These are phyloP conservation scores for Pandemis corylana DNA, from an alignment of 2,888 invertebrate species.

Conservation along the genomic window DNA sequence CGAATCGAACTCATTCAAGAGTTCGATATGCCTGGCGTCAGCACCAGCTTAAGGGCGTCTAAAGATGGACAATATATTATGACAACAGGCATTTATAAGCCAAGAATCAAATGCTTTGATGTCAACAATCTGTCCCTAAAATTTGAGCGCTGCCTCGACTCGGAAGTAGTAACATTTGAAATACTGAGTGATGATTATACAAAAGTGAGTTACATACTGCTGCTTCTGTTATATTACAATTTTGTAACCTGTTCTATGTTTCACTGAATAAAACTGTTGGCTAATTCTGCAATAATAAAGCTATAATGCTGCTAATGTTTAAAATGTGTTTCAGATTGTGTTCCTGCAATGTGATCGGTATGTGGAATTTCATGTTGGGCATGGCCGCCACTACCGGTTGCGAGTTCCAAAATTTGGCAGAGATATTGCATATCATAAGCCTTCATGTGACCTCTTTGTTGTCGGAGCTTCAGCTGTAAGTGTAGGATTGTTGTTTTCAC, in stretches of 20 bases:
- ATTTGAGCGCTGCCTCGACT: constrained; percentile 98
- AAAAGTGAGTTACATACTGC: constrained; percentile 87
- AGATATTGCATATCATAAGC: constrained; percentile 95
- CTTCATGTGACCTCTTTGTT: constrained; percentile 96
- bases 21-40: constrained; percentile 99
- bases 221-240: constrained; percentile 22
- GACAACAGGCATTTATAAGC: constrained; percentile 98
- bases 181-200: constrained; percentile 97
- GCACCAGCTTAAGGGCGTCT: constrained; percentile 92
- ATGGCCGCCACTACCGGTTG: constrained; percentile 95
- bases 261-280: background rate
- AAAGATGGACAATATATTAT: constrained; percentile 96
- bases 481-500: background rate
- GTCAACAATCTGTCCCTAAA: constrained; percentile 97
- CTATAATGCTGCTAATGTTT: background rate
- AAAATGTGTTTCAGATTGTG: constrained; percentile 87
- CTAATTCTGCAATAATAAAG: background rate
- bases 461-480: constrained; percentile 91
- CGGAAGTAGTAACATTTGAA: constrained; percentile 97
- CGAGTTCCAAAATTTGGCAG: constrained; percentile 98
- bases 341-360: constrained; percentile 94
- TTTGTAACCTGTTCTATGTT: background rate
- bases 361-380: constrained; percentile 97
- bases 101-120: constrained; percentile 97
- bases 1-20: constrained; percentile 99